Conservation (phyloP, 2,797 vertebrate genomes). For the Anniella stebbinsi region DNA sequence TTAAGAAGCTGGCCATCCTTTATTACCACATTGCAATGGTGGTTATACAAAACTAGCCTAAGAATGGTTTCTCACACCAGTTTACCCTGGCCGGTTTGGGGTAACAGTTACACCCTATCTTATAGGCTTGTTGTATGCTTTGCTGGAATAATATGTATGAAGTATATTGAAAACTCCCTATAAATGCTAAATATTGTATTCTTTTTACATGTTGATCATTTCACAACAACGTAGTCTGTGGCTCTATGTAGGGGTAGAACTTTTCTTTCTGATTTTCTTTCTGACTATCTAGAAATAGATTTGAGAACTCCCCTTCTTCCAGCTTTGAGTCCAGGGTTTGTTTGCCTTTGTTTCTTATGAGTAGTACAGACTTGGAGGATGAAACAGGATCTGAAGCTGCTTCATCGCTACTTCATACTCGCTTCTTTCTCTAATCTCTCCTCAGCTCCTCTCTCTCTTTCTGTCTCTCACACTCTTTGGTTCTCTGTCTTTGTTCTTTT, state of each 20-base stretch:
- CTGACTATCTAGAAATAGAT: background rate
- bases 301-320: conserved; percentile 8
- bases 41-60: background rate
- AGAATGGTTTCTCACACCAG: background rate
- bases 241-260: background rate
- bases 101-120: background rate
- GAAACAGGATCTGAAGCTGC: background rate
- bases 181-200: background rate
- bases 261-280: conserved; percentile 25
- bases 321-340: background rate
- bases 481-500: background rate
- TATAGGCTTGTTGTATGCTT: background rate
- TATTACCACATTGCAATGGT: background rate
- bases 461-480: background rate
- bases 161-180: background rate
- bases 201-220: background rate
- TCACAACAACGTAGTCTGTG: background rate
- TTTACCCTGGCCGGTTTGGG: background rate
- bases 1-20: background rate
- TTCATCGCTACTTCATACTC: background rate
- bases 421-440: background rate
- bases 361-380: background rate
- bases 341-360: background rate
- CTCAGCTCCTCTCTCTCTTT: background rate
- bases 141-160: background rate